Evolutionary conservation across 2,797 vertebrate genomes (phyloP), one percentile per base, ranked within the genome.

Genomic region (Anguilla obscura): DNA sequence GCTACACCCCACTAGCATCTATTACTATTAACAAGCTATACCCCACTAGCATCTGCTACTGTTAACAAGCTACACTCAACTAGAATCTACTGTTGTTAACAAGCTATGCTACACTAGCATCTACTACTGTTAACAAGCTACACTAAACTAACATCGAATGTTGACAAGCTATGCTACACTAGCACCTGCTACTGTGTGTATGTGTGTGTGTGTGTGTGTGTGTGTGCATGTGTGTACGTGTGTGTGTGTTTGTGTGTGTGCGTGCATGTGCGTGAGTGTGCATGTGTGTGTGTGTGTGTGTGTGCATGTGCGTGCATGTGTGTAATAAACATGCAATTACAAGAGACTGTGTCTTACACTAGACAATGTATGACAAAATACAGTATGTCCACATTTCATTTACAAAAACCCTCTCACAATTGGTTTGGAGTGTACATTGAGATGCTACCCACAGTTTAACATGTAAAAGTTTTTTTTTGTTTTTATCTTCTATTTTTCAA

Each of bases 191-290:
- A 60, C 3, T 90, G 87, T 50, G 24, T 91, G 83, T 87, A 88
- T 90, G 85, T 91, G 88, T 40, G 27, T 86, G 7, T 18, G 48
- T 85, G 71, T 69, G 48, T 30, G 48, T 63, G 36, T 90, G 58
- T 89, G 92, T 71, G 54, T 80, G 88, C 83, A 86, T 58, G 48
- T 45, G 83, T 50, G 24, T 80, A 84, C 84, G 84, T 18, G 66
- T 56, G 16, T 30, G 56, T 9, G 63, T 82, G 45, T 52, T 60
- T 87, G 85, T 84, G 85, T 85, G 79, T 12, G 82, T 12, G 33
- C 84, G 89, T 91, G 91, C 90, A 89, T 85, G 86, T 85, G 90
- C 85, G 56, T 84, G 80, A n/a, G n/a, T 83, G 52, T 60, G 74
- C 33, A 48, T 69, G 86, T 82, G 60, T 84, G 0, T 52, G 82